Conservation (phyloP, 2,888 invertebrate genomes). For the Lampropteryx suffumata region DNA sequence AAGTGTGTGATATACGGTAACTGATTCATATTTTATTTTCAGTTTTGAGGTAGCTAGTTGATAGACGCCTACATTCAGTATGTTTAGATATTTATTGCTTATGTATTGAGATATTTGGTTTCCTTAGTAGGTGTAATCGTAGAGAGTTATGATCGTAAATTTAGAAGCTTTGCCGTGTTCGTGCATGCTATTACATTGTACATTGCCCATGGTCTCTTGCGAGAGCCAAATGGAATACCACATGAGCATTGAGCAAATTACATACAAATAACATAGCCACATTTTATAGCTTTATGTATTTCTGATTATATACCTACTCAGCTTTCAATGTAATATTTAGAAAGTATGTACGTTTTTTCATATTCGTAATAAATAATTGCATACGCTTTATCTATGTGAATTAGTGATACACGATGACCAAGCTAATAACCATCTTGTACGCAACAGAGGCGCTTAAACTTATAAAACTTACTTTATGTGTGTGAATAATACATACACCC, state of each 20-base stretch:
- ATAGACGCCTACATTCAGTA: constrained; percentile 62
- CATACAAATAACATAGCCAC: constrained; percentile 21
- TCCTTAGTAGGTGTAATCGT: constrained; percentile 66
- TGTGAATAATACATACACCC: too few species aligned
- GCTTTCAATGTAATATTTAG: constrained; percentile 15
- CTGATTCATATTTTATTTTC: constrained; percentile 59
- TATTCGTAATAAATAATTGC: constrained; percentile 43
- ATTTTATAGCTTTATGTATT: constrained; percentile 45
- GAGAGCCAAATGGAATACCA: constrained; percentile 23
- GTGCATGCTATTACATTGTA: constrained; percentile 49
- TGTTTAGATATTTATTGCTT: constrained; percentile 74
- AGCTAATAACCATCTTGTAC: constrained; percentile 56
- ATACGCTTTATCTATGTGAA: constrained; percentile 70
- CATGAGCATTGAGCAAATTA: constrained; percentile 26
- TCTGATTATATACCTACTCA: constrained; percentile 36
- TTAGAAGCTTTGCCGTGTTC: constrained; percentile 46
- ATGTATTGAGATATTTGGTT: constrained; percentile 66
- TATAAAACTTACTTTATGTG: not conserved
- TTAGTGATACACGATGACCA: constrained; percentile 59
- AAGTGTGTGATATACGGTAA: constrained; percentile 72
- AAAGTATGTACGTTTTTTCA: constrained; percentile 41
- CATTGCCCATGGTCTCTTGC: constrained; percentile 40
- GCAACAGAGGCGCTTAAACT: constrained; percentile 22
- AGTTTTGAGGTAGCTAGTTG: constrained; percentile 74
- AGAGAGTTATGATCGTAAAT: constrained; percentile 60